Percentiles rank a stretch among this genome's conserved stretches.
Evolutionary conservation across 2,888 invertebrate genomes (phyloP).

Genomic region (Lordiphosa andalusiaca): DNA sequence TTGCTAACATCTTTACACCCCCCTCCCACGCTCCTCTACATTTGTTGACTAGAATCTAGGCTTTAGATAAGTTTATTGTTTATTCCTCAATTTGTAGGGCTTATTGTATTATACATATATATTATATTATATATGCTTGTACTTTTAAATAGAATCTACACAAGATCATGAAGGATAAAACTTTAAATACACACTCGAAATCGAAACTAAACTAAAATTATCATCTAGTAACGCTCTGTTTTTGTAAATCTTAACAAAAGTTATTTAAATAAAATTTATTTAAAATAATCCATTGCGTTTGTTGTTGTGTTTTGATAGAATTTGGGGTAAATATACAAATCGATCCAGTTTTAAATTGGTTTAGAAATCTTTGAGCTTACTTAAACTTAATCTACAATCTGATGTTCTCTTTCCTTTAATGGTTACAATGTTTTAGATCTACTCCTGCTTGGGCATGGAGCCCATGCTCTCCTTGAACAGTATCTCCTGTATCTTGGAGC

Average conservation of each 20-base stretch:
- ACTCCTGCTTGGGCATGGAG: conserved; percentile 23
- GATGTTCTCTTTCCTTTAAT: no score
- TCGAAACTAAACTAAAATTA: conserved; percentile 50
- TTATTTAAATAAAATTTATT: conserved; percentile 74
- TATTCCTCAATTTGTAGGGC: conserved; percentile 65
- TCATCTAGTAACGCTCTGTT: conserved; percentile 64
- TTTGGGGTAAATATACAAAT: no score
- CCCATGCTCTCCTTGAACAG: conserved; percentile 58
- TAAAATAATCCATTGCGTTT: conserved; percentile 44
- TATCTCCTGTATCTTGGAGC: conserved; percentile 59
- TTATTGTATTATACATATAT: conserved; percentile 34
- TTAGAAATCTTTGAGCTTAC: no score
- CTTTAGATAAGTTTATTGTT: conserved; percentile 60
- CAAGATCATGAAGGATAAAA: conserved; percentile 29
- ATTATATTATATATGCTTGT: conserved; percentile 46
- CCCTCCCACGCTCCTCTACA: conserved; percentile 32
- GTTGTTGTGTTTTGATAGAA: background rate
- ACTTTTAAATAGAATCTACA: conserved; percentile 44
- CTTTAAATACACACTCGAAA: conserved; percentile 30
- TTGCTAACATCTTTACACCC: conserved; percentile 37
- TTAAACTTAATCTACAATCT: no score
- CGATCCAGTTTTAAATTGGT: no score
- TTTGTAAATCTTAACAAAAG: conserved; percentile 69
- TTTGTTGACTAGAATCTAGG: conserved; percentile 66
- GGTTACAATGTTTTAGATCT: conserved; percentile 17